Conservation (phyloP, 2,797 vertebrate species). For the Enteromius anoplus region DNA sequence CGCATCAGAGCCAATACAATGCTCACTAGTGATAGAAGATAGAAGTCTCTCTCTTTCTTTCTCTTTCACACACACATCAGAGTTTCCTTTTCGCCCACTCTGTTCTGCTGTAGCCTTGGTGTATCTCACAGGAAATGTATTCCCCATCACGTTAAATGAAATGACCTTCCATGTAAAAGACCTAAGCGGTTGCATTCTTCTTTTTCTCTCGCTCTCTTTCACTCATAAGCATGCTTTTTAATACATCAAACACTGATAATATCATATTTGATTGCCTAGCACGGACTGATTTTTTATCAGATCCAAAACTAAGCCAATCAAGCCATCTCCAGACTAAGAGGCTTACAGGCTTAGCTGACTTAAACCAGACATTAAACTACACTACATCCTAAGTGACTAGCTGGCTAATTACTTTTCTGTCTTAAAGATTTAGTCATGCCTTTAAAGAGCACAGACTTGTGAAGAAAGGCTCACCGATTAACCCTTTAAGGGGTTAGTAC, state of each 20-base stretch:
- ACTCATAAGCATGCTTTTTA: slow-evolving; percentile 4
- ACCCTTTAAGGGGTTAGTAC: neutral
- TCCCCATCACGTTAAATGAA: slow-evolving; percentile 46
- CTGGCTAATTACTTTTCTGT: slow-evolving; percentile 33
- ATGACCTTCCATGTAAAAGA: slow-evolving; percentile 43
- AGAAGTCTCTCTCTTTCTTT: slow-evolving; percentile 58
- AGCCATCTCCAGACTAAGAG: slow-evolving; percentile 68
- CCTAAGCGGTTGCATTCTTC: neutral
- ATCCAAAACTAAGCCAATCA: slow-evolving; percentile 32
- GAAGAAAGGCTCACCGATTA: slow-evolving; percentile 19
- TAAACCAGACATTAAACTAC: slow-evolving; percentile 54
- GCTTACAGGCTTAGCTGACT: slow-evolving; percentile 67
- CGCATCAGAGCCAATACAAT: slow-evolving; percentile 74
- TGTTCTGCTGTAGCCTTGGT: slow-evolving; percentile 60
- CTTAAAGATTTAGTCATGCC: slow-evolving; percentile 32
- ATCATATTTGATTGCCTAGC: slow-evolving; percentile 20
- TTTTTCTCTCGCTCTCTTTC: neutral
- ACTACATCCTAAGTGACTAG: slow-evolving; percentile 64
- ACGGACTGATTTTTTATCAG: slow-evolving; percentile 52
- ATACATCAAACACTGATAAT: slow-evolving; percentile 5
- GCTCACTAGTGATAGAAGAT: slow-evolving; percentile 71
- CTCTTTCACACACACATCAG: slow-evolving; percentile 44
- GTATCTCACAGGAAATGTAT: slow-evolving; percentile 46
- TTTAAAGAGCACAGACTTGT: slow-evolving; percentile 9
- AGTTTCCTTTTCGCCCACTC: slow-evolving; percentile 41